Evolutionary conservation across 2,888 invertebrate species (phyloP).

Genomic region (Tetragnatha montana): DNA sequence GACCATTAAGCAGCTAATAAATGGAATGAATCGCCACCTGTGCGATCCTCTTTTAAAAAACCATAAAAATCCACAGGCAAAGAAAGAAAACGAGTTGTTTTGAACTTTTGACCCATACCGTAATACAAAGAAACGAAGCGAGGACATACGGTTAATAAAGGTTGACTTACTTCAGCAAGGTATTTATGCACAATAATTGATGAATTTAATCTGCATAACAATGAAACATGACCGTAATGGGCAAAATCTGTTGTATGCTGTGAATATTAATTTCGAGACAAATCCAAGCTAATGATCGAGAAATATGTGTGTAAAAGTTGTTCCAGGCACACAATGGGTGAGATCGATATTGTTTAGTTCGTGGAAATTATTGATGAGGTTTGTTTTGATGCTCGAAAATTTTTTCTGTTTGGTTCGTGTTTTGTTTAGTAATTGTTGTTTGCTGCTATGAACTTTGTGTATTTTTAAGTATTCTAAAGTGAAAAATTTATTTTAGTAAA

Average conservation of each 20-base stretch:
- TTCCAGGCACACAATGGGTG: too few species aligned
- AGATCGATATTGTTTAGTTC: too few species aligned
- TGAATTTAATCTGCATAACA: background rate
- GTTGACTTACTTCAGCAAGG: background rate
- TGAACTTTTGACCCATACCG: background rate
- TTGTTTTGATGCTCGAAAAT: too few species aligned
- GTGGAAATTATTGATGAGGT: too few species aligned
- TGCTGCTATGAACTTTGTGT: too few species aligned
- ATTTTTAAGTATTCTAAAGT: too few species aligned
- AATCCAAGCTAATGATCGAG: too few species aligned
- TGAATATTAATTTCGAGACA: background rate
- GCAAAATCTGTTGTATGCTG: background rate
- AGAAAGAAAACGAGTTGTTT: background rate
- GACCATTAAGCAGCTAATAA: conserved; percentile 15
- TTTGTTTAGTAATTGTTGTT: too few species aligned
- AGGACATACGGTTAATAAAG: background rate
- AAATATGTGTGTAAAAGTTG: too few species aligned
- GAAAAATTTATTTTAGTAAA: too few species aligned
- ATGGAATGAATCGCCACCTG: background rate
- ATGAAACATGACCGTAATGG: background rate
- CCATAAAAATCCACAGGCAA: background rate
- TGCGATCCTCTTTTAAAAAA: background rate
- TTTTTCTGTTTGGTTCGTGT: too few species aligned
- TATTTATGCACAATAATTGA: background rate
- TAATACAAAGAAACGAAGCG: background rate